A percentile compares a stretch with the other conserved stretches of the same genome.
These are phyloP conservation scores for Spinus pinus DNA, from an alignment of 2,797 vertebrate genomes.

Conservation along the genomic window DNA sequence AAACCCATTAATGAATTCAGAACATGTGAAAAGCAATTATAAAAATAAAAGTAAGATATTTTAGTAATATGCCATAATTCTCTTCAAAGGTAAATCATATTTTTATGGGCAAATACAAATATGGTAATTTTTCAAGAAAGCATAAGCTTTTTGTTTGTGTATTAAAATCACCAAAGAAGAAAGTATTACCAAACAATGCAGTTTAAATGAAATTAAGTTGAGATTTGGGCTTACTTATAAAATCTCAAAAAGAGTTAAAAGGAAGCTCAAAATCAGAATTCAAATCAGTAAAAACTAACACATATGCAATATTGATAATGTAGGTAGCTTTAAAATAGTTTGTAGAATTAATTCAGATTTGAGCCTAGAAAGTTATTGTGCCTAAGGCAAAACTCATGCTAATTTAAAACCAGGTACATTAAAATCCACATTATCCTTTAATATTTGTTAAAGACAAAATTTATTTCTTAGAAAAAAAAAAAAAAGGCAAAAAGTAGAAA, in stretches of 20 bases:
- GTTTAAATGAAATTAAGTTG: not conserved
- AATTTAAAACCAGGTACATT: not conserved
- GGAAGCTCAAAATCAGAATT: not conserved
- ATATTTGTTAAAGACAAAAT: not conserved
- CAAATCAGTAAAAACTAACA: not conserved
- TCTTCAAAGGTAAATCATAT: not conserved
- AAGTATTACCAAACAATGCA: not conserved
- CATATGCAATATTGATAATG: not conserved
- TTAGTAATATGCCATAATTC: not conserved
- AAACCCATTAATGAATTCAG: not conserved
- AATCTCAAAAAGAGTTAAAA: not conserved
- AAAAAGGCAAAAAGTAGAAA: not conserved
- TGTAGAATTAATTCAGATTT: not conserved
- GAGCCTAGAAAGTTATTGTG: not conserved
- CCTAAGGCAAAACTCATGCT: not conserved
- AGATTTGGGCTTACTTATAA: not conserved
- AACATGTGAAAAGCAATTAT: not conserved
- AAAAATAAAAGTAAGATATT: not conserved
- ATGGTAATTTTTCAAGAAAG: not conserved
- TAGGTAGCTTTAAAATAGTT: not conserved
- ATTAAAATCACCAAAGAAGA: not conserved
- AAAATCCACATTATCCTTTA: rapidly evolving
- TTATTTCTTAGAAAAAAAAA: not conserved
- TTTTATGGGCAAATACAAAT: not conserved
- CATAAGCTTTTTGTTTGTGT: not conserved